Evolutionary conservation across 2,888 invertebrate species (phyloP).

Genomic region (Mesodorylaimus sp.): DNA sequence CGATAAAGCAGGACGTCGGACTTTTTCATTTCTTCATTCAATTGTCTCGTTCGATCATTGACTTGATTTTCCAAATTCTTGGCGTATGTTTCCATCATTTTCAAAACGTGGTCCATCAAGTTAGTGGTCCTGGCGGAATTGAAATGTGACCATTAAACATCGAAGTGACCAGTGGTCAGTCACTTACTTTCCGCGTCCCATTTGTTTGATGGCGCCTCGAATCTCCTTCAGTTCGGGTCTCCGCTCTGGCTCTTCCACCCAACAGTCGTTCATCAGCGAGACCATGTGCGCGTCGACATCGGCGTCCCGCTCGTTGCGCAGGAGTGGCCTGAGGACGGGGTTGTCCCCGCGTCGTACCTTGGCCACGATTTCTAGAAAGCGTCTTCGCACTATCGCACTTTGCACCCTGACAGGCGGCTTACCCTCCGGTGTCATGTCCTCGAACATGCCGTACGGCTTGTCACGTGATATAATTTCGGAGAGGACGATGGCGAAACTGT

Average conservation of each 20-base stretch:
- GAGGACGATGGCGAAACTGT: slow-evolving; percentile 9
- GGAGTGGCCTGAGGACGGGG: slow-evolving; percentile 9
- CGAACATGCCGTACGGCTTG: slow-evolving; percentile 1
- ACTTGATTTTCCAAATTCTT: slow-evolving; percentile 7
- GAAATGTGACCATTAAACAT: neutral
- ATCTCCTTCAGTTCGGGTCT: slow-evolving; percentile 5
- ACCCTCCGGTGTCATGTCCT: slow-evolving; percentile 7
- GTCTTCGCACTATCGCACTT: neutral
- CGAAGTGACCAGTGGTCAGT: no score
- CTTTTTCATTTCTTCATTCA: slow-evolving; percentile 8
- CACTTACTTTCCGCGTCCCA: neutral
- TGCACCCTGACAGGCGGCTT: no score
- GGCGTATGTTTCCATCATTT: slow-evolving; percentile 11
- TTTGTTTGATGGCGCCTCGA: neutral
- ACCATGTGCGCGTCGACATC: slow-evolving; percentile 2
- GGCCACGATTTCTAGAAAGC: slow-evolving; percentile 6
- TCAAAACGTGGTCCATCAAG: slow-evolving; percentile 12
- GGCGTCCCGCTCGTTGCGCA: neutral
- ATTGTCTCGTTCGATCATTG: slow-evolving; percentile 1
- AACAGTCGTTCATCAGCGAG: slow-evolving; percentile 3
- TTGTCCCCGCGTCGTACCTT: slow-evolving; percentile 8
- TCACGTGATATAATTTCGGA: slow-evolving; percentile 9
- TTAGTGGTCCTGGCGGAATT: slow-evolving; percentile 1
- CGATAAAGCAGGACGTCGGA: slow-evolving; percentile 3
- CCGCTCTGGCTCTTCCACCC: slow-evolving; percentile 2